Evolutionary conservation across 2,888 invertebrate species (phyloP), one percentile per base, ranked within the genome.

Genomic region (Lycaena phlaeas): DNA sequence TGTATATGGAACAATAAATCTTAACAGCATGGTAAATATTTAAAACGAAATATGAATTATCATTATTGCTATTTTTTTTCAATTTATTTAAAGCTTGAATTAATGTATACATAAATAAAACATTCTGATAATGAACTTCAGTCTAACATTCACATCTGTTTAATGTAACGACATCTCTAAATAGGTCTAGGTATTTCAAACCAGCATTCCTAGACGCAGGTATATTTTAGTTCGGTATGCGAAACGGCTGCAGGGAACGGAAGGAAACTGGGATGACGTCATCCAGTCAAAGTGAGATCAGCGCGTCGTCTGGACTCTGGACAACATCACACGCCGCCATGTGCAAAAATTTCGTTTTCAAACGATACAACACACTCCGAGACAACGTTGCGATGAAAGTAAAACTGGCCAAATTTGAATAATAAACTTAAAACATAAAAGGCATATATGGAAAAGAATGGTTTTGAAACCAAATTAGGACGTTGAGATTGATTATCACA

Each of bases 231-330:
- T 41, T 34, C 40, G 55, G 57, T 55, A 57, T 55, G 56, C 46
- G 43, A 44, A 31, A 31, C 39, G 45, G 47, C 36, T 34, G 44
- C 44, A 53, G 54, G 58, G 63, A 55, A 63, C 59, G 64, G 67
- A 72, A 69, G 73, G 70, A 71, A 68, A 56, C 57, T 51, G 49
- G 40, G 44, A 44, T 73, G 72, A 75, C 68, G 71, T 71, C 70
- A 75, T 43, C 4, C 34, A 15, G 30, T 15, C 30, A 30, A 9
- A 30, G 55, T 65, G 61, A 67, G 60, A 67, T 68, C 64, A 65
- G 56, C 64, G 57, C 57, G 11, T 50, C 38, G 53, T 52, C 58
- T 59, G 56, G 56, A 49, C 56, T 52, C 58, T 59, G 56, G 56
- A 49, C 56, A 45, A 46, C 44, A 50, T 41, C 38, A 34, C 38